Conservation (phyloP, 2,113 vertebrate species). For the Sebastes fasciatus region DNA sequence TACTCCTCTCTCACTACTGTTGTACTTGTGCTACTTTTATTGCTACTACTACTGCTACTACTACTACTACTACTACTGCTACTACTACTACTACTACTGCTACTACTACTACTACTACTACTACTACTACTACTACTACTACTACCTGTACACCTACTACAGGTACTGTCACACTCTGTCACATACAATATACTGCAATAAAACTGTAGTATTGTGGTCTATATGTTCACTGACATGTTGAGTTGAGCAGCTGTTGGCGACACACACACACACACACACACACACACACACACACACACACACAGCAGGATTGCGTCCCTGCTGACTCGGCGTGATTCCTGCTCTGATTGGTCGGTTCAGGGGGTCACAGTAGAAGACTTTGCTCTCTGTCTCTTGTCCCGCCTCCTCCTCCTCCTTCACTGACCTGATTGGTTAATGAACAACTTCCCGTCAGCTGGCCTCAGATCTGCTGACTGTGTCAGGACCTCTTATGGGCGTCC, state of each 20-base stretch:
- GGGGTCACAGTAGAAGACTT: slow-evolving; percentile 53
- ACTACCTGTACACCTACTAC: too few relatives aligned
- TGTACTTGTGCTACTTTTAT: too few relatives aligned
- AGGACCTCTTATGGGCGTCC: slow-evolving; percentile 73
- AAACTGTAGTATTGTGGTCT: too few relatives aligned
- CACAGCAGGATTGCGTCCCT: slow-evolving; percentile 33
- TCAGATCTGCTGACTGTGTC: slow-evolving; percentile 60
- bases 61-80: too few relatives aligned
- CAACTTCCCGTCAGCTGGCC: slow-evolving; percentile 67
- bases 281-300: slow-evolving; percentile 24
- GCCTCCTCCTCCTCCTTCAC: slow-evolving; percentile 3
- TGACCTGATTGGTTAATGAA: slow-evolving; percentile 55
- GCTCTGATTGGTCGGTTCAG: slow-evolving; percentile 47
- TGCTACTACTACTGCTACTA: too few relatives aligned
- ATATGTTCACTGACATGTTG: not conserved
- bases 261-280: slow-evolving; percentile 16
- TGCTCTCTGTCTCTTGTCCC: slow-evolving; percentile 43
- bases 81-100: too few relatives aligned
- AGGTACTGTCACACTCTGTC: too few relatives aligned
- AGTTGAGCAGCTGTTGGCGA: slow-evolving; percentile 34
- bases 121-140: too few relatives aligned
- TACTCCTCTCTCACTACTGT: too few relatives aligned
- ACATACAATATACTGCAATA: too few relatives aligned
- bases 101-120: too few relatives aligned
- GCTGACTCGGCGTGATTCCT: slow-evolving; percentile 55